Evolutionary conservation across 2,888 invertebrate genomes (phyloP).

Genomic region (Deilephila elpenor): DNA sequence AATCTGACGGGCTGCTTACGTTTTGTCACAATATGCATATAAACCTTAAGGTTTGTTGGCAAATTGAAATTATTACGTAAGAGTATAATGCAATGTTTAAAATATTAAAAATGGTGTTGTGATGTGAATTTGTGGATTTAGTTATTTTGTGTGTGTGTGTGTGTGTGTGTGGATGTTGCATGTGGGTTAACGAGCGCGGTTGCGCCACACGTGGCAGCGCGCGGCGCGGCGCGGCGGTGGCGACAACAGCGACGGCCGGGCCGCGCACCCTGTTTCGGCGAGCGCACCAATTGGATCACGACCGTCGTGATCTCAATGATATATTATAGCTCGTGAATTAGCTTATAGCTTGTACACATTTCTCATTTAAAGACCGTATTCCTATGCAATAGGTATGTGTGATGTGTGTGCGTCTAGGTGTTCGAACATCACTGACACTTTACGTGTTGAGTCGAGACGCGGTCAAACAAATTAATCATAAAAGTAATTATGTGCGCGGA

Average conservation of each 20-base stretch:
- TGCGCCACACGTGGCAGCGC: conserved; percentile 55
- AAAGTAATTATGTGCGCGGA: conserved; percentile 8
- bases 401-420: background rate
- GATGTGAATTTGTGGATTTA: conserved; percentile 51
- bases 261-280: conserved; percentile 36
- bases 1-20: no score
- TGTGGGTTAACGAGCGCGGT: conserved; percentile 78
- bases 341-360: conserved; percentile 4
- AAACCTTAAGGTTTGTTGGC: no score
- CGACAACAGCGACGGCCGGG: conserved; percentile 49
- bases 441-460: background rate
- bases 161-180: conserved; percentile 49
- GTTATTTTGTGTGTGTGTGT: conserved; percentile 45
- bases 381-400: background rate
- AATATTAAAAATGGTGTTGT: conserved; percentile 36
- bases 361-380: background rate
- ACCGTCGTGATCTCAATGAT: conserved; percentile 36
- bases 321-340: conserved; percentile 19
- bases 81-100: background rate
- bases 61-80: no score
- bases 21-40: no score
- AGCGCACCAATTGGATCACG: conserved; percentile 53
- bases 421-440: conserved; percentile 7
- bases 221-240: conserved; percentile 38
- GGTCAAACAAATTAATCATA: conserved; percentile 16